phyloP scores from a whole-genome alignment of 2,888 invertebrate genomes.

The Mimas tiliae region DNA sequence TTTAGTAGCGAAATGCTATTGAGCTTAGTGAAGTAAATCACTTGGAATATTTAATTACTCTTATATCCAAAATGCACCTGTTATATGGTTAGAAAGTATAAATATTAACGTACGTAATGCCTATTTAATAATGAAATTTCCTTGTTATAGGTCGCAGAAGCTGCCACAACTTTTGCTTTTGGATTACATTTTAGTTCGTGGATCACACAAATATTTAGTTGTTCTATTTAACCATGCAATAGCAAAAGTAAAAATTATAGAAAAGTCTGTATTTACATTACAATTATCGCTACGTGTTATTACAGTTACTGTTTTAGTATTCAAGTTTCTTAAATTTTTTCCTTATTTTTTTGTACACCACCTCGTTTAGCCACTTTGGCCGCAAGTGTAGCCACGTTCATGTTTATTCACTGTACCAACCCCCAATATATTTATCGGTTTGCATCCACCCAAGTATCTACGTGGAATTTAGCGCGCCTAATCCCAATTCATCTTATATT shows the following conservation, averaged over 20 bases:
- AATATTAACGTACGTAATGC: no score
- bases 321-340: neutral
- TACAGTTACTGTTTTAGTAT: no score
- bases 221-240: no score
- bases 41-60: neutral
- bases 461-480: conserved; percentile 60
- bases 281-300: no score
- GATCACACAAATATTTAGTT: neutral
- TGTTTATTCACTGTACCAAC: conserved; percentile 59
- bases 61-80: neutral
- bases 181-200: neutral
- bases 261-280: no score
- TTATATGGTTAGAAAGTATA: neutral
- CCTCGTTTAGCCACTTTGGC: conserved; percentile 24
- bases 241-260: no score
- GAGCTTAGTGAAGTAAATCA: neutral
- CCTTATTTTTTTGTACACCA: neutral
- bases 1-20: neutral
- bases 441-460: conserved; percentile 57
- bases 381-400: conserved; percentile 51
- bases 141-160: neutral
- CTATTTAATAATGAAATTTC: neutral
- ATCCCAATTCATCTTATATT: conserved; percentile 70
- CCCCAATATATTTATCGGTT: conserved; percentile 75
- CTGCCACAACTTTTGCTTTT: neutral